Conservation (phyloP, 1,140 invertebrate species). For the Trichoplusia ni region DNA sequence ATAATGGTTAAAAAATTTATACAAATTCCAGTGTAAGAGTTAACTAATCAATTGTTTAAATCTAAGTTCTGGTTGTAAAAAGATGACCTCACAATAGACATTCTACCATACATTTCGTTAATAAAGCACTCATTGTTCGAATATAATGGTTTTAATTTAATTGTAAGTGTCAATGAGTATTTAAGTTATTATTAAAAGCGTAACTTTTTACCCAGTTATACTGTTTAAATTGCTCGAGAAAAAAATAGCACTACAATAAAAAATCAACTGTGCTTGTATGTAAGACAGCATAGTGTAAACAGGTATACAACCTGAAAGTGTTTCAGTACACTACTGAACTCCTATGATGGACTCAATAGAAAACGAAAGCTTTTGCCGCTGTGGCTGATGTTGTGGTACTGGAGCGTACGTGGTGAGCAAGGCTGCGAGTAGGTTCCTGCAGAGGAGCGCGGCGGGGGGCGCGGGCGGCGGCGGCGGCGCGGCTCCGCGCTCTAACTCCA, state of each 20-base stretch:
- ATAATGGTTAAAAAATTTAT: conserved; percentile 3
- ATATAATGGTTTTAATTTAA: conserved; percentile 44
- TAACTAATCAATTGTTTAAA: conserved; percentile 46
- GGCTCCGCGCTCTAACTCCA: conserved; percentile 73
- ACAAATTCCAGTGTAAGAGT: conserved; percentile 42
- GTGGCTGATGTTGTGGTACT: conserved; percentile 33
- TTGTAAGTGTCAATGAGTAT: conserved; percentile 9
- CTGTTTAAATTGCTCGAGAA: too few species aligned
- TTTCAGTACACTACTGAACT: conserved; percentile 59
- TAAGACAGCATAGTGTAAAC: too few species aligned
- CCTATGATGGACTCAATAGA: conserved; percentile 84
- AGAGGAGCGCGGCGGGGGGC: conserved; percentile 43
- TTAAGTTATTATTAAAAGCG: too few species aligned
- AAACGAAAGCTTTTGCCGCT: conserved; percentile 80
- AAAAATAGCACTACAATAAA: too few species aligned
- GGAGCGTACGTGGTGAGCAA: conserved; percentile 56
- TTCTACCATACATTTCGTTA: conserved; percentile 79
- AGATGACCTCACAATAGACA: conserved; percentile 72
- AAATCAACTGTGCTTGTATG: too few species aligned
- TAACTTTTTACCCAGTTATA: too few species aligned
- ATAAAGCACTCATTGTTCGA: conserved; percentile 81
- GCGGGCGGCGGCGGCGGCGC: conserved; percentile 35
- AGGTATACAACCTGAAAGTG: not conserved
- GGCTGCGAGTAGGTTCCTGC: conserved; percentile 60
- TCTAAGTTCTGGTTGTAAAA: conserved; percentile 72